Conservation (phyloP, 2,888 invertebrate species). For the Helobdella robusta region DNA sequence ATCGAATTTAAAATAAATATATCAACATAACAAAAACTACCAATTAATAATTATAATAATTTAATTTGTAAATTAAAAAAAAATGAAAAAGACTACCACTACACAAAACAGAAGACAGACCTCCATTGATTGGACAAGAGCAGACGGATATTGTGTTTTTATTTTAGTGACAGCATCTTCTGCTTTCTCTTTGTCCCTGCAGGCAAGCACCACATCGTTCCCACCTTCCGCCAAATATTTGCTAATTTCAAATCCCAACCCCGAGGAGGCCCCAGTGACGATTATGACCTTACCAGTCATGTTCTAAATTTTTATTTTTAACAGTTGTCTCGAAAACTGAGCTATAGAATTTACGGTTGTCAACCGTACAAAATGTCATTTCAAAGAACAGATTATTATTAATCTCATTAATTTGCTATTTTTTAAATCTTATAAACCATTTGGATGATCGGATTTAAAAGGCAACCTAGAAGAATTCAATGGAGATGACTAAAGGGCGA, state of each 20-base stretch:
- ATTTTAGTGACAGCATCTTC: slow-evolving; percentile 33
- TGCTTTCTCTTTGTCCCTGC: slow-evolving; percentile 32
- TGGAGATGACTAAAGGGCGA: too few relatives aligned
- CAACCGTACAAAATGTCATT: too few relatives aligned
- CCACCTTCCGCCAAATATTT: slow-evolving; percentile 35
- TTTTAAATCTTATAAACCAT: too few relatives aligned
- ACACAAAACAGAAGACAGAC: slow-evolving; percentile 22
- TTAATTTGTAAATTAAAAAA: too few relatives aligned
- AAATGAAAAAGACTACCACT: too few relatives aligned
- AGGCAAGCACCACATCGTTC: slow-evolving; percentile 36
- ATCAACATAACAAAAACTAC: slow-evolving; percentile 13
- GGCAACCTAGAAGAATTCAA: too few relatives aligned
- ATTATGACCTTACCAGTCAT: slow-evolving; percentile 36
- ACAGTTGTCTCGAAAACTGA: neutral
- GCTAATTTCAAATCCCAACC: slow-evolving; percentile 35
- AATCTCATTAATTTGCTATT: too few relatives aligned
- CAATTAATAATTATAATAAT: neutral
- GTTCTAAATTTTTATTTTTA: neutral
- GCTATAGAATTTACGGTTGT: too few relatives aligned
- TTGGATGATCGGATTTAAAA: too few relatives aligned
- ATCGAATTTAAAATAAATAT: too few relatives aligned
- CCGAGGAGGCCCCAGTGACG: slow-evolving; percentile 37
- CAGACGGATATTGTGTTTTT: slow-evolving; percentile 31
- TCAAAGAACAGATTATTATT: too few relatives aligned
- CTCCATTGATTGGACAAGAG: slow-evolving; percentile 33